A percentile compares a stretch with the other conserved stretches of the same genome.
Evolutionary conservation across 2,888 invertebrate species (phyloP).

Genomic region (Sinopyrophorus schimmeli): DNA sequence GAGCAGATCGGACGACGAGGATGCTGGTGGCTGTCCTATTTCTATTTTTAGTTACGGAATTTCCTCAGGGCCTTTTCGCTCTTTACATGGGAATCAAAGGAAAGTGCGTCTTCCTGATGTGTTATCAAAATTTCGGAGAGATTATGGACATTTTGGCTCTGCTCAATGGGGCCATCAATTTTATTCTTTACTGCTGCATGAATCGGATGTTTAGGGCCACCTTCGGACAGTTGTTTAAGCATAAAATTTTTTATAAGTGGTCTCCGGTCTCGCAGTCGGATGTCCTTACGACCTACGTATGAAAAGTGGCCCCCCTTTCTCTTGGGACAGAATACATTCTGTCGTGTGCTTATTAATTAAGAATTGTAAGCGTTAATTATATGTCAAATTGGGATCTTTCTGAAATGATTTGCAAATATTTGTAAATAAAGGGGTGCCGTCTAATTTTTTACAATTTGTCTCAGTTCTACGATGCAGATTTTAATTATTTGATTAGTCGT

Average conservation of each 20-base stretch:
- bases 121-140: conserved; percentile 82
- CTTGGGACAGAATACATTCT: no score
- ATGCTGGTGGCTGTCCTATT: conserved; percentile 86
- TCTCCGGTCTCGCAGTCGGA: conserved; percentile 64
- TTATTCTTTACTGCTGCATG: conserved; percentile 92
- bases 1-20: conserved; percentile 85
- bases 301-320: no score
- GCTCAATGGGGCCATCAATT: conserved; percentile 90
- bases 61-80: conserved; percentile 69
- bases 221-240: conserved; percentile 69
- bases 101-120: conserved; percentile 74
- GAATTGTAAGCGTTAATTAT: no score
- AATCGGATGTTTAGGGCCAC: conserved; percentile 88
- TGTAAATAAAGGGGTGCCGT: no score
- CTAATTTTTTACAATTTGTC: no score
- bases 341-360: no score
- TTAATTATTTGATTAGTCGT: no score
- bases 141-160: conserved; percentile 89
- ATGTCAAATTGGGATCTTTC: no score
- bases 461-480: no score
- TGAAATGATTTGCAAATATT: no score
- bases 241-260: conserved; percentile 64
- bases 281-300: conserved; percentile 68
- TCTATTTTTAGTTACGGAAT: conserved; percentile 85
- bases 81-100: conserved; percentile 66